phyloP scores from a whole-genome alignment of 1,140 invertebrate species.

The Potamilus streckersoni region DNA sequence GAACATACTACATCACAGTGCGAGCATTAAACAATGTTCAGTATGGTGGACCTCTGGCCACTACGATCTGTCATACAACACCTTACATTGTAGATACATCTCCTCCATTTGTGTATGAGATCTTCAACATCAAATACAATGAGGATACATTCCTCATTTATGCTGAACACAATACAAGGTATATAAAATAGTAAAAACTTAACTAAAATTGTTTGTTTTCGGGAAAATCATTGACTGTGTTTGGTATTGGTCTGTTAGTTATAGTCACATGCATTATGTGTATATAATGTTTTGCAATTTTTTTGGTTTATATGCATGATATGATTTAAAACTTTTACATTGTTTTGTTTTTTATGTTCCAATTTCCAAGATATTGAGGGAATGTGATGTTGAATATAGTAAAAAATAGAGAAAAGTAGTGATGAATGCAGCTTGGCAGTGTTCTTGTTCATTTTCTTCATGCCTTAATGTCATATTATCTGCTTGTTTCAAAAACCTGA shows the following conservation, averaged over 20 bases:
- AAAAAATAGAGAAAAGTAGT: too few species aligned
- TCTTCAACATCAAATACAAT: constrained; percentile 47
- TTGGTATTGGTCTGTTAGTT: too few species aligned
- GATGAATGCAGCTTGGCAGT: not conserved
- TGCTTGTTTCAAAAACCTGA: not conserved
- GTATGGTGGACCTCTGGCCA: constrained; percentile 46
- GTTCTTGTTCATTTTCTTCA: not conserved
- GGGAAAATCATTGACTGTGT: too few species aligned
- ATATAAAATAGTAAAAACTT: constrained; percentile 6
- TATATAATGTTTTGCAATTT: not conserved
- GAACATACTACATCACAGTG: constrained; percentile 46
- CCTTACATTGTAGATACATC: constrained; percentile 45
- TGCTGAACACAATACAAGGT: constrained; percentile 43
- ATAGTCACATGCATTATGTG: not conserved
- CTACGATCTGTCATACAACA: constrained; percentile 47
- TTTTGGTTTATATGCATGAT: not conserved
- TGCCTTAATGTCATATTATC: not conserved
- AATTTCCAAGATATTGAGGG: too few species aligned
- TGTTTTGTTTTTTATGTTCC: too few species aligned
- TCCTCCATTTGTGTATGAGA: constrained; percentile 38
- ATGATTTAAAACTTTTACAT: too few species aligned
- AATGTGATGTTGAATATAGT: too few species aligned
- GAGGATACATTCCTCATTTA: too few species aligned
- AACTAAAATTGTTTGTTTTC: not conserved
- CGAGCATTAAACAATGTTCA: constrained; percentile 47